phyloP scores from a whole-genome alignment of 2,888 invertebrate species.

The Oligia strigilis region DNA sequence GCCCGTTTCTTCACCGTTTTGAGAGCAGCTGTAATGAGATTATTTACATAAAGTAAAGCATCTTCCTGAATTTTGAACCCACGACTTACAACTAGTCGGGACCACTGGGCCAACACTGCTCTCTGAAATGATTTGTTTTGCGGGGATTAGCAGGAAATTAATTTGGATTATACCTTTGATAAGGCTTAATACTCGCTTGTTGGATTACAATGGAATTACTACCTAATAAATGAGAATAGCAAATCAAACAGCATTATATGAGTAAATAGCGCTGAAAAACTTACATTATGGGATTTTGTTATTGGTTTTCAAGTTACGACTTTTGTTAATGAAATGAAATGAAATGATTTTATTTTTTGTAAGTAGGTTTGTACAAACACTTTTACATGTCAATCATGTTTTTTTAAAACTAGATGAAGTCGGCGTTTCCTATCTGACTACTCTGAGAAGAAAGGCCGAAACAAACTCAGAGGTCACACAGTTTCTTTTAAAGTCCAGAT shows the following conservation, averaged over 20 bases:
- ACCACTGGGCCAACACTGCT: not conserved
- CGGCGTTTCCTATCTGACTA: no score
- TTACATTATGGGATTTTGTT: no score
- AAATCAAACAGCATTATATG: not conserved
- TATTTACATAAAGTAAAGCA: not conserved
- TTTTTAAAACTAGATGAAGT: no score
- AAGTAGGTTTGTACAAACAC: no score
- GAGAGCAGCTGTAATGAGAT: not conserved
- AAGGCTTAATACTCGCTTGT: not conserved
- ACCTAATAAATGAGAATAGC: not conserved
- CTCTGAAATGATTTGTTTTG: constrained; percentile 8
- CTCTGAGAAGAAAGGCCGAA: no score
- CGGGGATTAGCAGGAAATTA: constrained; percentile 6
- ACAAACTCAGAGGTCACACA: no score
- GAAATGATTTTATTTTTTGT: no score
- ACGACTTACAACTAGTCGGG: not conserved
- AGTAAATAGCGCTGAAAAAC: not conserved
- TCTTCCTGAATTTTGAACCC: not conserved
- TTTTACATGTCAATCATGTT: no score
- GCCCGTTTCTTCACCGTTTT: not conserved
- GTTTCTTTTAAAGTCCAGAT: no score
- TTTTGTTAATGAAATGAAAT: not conserved
- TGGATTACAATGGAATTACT: not conserved
- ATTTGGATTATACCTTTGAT: constrained; percentile 21
- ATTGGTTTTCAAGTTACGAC: not conserved